Percentiles rank a stretch among this genome's conserved stretches.
These are phyloP conservation scores for Antrozous pallidus DNA, from an alignment of 2,797 vertebrate genomes.

Conservation along the genomic window DNA sequence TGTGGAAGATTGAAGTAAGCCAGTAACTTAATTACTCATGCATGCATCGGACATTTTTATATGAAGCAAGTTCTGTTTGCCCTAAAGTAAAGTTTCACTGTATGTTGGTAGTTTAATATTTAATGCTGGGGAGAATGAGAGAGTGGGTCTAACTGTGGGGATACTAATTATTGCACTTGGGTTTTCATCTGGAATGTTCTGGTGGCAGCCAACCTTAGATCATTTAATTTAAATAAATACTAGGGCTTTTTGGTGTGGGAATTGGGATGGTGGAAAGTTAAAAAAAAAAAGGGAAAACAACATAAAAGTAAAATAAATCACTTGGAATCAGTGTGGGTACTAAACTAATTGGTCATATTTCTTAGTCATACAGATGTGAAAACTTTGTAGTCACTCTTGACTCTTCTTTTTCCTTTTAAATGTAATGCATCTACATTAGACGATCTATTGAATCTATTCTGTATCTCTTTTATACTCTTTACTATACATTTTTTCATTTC, in stretches of 20 bases:
- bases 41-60: not conserved
- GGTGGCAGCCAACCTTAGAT: not conserved
- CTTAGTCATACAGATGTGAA: not conserved
- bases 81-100: not conserved
- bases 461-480: not conserved
- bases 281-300: not conserved
- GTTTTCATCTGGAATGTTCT: not conserved
- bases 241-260: not conserved
- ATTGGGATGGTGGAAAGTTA: not conserved
- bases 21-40: slow-evolving; percentile 4
- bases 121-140: not conserved
- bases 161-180: not conserved
- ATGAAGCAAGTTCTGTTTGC: not conserved
- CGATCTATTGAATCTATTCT: not conserved
- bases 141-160: not conserved
- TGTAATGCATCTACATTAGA: not conserved
- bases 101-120: not conserved
- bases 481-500: not conserved
- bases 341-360: not conserved
- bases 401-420: not conserved
- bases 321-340: not conserved
- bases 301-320: not conserved
- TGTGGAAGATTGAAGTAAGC: not conserved
- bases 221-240: slow-evolving; percentile 27
- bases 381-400: not conserved